A percentile compares a stretch with the other conserved stretches of the same genome.
Conservation (phyloP, 2,797 vertebrate genomes). For the Pitangus sulphuratus region DNA sequence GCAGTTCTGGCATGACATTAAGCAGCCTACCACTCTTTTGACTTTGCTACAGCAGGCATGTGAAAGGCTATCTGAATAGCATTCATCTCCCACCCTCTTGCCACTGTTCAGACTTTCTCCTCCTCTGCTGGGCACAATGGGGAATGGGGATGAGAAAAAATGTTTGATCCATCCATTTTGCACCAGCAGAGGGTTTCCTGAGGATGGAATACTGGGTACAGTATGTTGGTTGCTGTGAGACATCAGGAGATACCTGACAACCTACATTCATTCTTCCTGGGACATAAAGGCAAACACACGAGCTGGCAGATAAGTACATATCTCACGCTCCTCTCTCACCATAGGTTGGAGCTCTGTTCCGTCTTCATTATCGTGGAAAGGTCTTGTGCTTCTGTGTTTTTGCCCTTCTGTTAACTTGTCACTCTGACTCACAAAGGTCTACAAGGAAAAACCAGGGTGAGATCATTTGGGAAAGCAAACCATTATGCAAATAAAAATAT, state of each 20-base stretch:
- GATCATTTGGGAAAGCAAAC: background rate
- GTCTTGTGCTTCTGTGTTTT: background rate
- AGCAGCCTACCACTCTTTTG: background rate
- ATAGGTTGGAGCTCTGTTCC: conserved; percentile 75
- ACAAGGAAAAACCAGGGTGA: conserved; percentile 4
- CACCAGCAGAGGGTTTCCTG: background rate
- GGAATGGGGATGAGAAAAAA: background rate
- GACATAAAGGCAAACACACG: background rate
- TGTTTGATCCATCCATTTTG: background rate
- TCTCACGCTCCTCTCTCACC: conserved; percentile 36
- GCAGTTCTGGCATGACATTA: background rate
- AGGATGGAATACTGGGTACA: background rate
- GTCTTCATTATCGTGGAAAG: conserved; percentile 58
- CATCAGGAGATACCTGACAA: background rate
- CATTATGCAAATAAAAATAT: background rate
- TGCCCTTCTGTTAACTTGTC: conserved; percentile 23
- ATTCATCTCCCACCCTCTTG: background rate
- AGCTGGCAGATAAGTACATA: background rate
- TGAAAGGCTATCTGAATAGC: background rate
- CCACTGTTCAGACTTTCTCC: background rate
- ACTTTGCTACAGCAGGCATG: background rate
- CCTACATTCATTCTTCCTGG: background rate
- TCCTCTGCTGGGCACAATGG: background rate
- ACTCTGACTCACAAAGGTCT: conserved; percentile 75
- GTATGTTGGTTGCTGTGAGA: background rate